phyloP scores from a whole-genome alignment of 2,113 vertebrate genomes.

The Oryzias celebensis region DNA sequence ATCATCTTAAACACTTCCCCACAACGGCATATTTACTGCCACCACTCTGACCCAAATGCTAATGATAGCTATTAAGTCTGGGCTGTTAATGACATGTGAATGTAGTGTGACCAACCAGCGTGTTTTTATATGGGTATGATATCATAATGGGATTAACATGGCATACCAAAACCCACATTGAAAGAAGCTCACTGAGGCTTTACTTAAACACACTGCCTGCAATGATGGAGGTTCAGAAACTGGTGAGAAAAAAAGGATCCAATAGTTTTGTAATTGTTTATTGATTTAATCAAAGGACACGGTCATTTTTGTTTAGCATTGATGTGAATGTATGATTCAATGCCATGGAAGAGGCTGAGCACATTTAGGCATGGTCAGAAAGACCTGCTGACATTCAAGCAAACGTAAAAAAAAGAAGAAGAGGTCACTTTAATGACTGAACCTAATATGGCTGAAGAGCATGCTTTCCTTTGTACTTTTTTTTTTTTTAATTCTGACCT shows the following conservation, averaged over 20 bases:
- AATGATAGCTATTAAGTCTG: constrained; percentile 69
- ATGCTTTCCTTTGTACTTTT: too few species aligned
- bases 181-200: constrained; percentile 71
- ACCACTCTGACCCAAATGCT: constrained; percentile 65
- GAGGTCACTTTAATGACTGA: too few species aligned
- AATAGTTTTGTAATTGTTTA: constrained; percentile 6
- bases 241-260: constrained; percentile 11
- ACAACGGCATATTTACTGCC: constrained; percentile 48
- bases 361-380: too few species aligned
- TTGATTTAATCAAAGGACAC: too few species aligned
- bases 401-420: too few species aligned
- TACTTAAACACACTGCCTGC: constrained; percentile 63
- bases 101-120: constrained; percentile 59
- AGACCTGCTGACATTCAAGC: too few species aligned
- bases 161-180: constrained; percentile 72
- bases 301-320: too few species aligned
- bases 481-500: too few species aligned
- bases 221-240: constrained; percentile 40
- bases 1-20: constrained; percentile 40
- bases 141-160: constrained; percentile 75
- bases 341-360: too few species aligned
- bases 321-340: too few species aligned
- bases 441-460: too few species aligned
- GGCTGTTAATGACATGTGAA: constrained; percentile 67
- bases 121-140: constrained; percentile 65